These are phyloP conservation scores for Alloscopus bannaensis DNA, from an alignment of 2,888 invertebrate species.

Conservation along the genomic window DNA sequence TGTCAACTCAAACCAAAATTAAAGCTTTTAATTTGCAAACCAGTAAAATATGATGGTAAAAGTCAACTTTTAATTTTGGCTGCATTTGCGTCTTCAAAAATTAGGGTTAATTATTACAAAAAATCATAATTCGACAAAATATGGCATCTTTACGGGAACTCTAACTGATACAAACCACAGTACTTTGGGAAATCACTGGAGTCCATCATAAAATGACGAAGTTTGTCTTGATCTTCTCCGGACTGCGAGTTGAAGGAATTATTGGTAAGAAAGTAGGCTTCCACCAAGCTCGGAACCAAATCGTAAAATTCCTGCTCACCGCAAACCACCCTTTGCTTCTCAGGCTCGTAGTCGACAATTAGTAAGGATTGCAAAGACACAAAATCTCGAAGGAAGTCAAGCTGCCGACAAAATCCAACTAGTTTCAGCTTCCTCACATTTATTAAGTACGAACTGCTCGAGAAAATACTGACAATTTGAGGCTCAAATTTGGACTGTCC, in stretches of 20 bases:
- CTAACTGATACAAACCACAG: constrained; percentile 28
- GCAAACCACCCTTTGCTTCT: constrained; percentile 11
- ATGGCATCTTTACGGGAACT: constrained; percentile 8
- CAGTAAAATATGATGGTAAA: too few relatives aligned
- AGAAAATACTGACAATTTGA: constrained; percentile 25
- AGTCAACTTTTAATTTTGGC: too few relatives aligned
- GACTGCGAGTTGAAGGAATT: neutral
- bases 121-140: too few relatives aligned
- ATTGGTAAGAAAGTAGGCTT: constrained; percentile 18
- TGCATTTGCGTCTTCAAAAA: too few relatives aligned
- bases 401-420: constrained; percentile 30
- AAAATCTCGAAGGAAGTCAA: constrained; percentile 28
- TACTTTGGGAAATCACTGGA: constrained; percentile 21
- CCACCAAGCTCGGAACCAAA: constrained; percentile 10
- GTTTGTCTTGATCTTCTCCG: constrained; percentile 7
- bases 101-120: too few relatives aligned
- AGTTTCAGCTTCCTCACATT: constrained; percentile 28
- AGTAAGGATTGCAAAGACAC: constrained; percentile 4
- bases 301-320: constrained; percentile 20
- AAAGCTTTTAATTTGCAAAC: constrained; percentile 56
- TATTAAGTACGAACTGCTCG: constrained; percentile 22
- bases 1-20: constrained; percentile 48
- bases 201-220: constrained; percentile 43
- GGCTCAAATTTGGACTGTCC: neutral
- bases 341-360: constrained; percentile 23